phyloP scores from a whole-genome alignment of 2,797 vertebrate genomes.

The Tragelaphus eurycerus region DNA sequence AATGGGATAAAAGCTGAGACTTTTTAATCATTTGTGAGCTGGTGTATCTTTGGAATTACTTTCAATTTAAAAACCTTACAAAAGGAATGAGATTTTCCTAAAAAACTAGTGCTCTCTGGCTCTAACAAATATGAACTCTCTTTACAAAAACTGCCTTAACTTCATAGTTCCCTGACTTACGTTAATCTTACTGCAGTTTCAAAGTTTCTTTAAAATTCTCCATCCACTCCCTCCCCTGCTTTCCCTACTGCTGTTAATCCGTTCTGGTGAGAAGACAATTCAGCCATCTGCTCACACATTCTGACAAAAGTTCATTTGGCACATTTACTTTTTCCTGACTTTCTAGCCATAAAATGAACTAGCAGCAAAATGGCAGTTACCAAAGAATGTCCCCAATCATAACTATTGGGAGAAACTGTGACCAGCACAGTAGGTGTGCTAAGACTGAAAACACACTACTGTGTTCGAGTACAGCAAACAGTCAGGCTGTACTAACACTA shows the following conservation, averaged over 20 bases:
- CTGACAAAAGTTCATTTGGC: slow-evolving; percentile 72
- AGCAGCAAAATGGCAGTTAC: slow-evolving; percentile 56
- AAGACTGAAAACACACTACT: background rate
- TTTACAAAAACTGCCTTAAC: slow-evolving; percentile 4
- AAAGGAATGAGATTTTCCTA: slow-evolving; percentile 28
- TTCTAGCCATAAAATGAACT: slow-evolving; percentile 50
- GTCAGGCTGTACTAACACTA: background rate
- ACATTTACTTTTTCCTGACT: slow-evolving; percentile 60
- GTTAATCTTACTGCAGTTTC: slow-evolving; percentile 33
- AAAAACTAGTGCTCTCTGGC: slow-evolving; percentile 5
- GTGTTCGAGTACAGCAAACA: background rate
- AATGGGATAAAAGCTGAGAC: background rate
- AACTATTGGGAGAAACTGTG: background rate
- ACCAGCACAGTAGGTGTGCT: background rate
- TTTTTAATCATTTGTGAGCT: background rate
- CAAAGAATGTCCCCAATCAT: slow-evolving; percentile 11
- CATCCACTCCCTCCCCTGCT: background rate
- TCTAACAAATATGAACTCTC: slow-evolving; percentile 8
- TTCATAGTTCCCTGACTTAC: slow-evolving; percentile 46
- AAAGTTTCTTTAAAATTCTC: slow-evolving; percentile 33
- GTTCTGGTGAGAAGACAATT: slow-evolving; percentile 25
- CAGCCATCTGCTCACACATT: slow-evolving; percentile 61
- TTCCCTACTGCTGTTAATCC: slow-evolving; percentile 32
- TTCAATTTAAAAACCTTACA: slow-evolving; percentile 27
- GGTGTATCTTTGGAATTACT: slow-evolving; percentile 48